Evolutionary conservation across 2,888 invertebrate species (phyloP).

Genomic region (Lobophora halterata): DNA sequence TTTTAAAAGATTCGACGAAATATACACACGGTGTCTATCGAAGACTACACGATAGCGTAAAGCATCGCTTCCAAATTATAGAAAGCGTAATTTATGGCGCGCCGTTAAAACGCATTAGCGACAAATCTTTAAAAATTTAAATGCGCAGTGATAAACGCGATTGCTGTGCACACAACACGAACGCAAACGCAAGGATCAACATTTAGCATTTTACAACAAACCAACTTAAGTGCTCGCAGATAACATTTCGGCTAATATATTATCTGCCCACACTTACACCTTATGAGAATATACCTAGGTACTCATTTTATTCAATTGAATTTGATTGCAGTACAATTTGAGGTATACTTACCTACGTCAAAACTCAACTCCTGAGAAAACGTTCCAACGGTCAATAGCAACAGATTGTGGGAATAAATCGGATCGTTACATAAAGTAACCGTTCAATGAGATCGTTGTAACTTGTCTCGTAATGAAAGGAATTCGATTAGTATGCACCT

Average conservation of each 20-base stretch:
- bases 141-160: conserved; percentile 30
- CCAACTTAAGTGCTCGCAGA: conserved; percentile 11
- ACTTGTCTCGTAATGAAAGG: conserved; percentile 65
- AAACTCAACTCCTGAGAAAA: conserved; percentile 24
- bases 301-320: conserved; percentile 30
- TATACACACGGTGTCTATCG: conserved; percentile 38
- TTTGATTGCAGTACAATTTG: conserved; percentile 28
- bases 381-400: conserved; percentile 17
- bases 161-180: conserved; percentile 16
- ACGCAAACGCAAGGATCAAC: conserved; percentile 3
- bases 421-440: conserved; percentile 56
- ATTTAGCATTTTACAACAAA: conserved; percentile 1
- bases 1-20: conserved; percentile 62
- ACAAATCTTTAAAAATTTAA: conserved; percentile 35
- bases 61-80: conserved; percentile 54
- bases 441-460: conserved; percentile 60
- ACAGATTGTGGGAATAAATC: conserved; percentile 33
- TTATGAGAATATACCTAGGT: conserved; percentile 17
- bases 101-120: conserved; percentile 50
- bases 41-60: conserved; percentile 44
- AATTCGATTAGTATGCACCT: conserved; percentile 73
- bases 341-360: too few relatives aligned
- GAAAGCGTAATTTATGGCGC: conserved; percentile 65
- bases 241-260: conserved; percentile 15
- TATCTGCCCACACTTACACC: conserved; percentile 11